These are phyloP conservation scores for Sipha maydis DNA, from an alignment of 2,888 invertebrate species.

Conservation along the genomic window DNA sequence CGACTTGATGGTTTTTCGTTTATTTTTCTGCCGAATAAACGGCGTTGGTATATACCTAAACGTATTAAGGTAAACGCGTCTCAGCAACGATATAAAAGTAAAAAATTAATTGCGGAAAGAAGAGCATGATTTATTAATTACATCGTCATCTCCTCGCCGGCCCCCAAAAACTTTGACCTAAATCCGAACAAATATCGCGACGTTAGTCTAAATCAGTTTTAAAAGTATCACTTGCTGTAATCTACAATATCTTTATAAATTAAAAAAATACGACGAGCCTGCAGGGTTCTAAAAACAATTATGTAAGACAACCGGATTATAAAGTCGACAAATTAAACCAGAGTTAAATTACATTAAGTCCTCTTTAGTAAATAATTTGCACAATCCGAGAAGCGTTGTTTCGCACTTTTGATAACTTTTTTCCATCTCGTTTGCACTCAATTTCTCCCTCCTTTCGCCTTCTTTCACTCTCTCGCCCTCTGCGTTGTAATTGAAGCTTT, in stretches of 20 bases:
- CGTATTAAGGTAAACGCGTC: too few relatives aligned
- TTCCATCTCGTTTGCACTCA: background rate
- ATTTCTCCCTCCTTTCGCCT: background rate
- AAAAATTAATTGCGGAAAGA: background rate
- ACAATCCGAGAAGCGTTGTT: slow-evolving; percentile 45
- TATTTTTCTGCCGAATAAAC: too few relatives aligned
- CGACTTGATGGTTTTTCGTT: too few relatives aligned
- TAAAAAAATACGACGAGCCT: slow-evolving; percentile 8
- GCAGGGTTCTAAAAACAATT: slow-evolving; percentile 43
- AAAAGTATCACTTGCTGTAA: background rate
- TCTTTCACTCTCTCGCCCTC: background rate
- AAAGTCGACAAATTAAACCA: slow-evolving; percentile 51
- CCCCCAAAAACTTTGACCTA: background rate
- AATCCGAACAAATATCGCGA: background rate
- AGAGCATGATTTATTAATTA: background rate
- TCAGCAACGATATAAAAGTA: too few relatives aligned
- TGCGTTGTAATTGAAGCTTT: slow-evolving; percentile 49
- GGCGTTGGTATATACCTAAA: too few relatives aligned
- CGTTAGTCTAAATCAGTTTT: background rate
- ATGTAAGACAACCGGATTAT: slow-evolving; percentile 50
- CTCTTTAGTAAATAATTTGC: slow-evolving; percentile 55
- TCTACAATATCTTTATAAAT: background rate
- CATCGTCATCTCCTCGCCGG: background rate
- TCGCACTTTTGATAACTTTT: slow-evolving; percentile 49
- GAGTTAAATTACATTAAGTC: slow-evolving; percentile 52